Conservation (phyloP, 2,113 vertebrate species). For the Cepphus grylle region DNA sequence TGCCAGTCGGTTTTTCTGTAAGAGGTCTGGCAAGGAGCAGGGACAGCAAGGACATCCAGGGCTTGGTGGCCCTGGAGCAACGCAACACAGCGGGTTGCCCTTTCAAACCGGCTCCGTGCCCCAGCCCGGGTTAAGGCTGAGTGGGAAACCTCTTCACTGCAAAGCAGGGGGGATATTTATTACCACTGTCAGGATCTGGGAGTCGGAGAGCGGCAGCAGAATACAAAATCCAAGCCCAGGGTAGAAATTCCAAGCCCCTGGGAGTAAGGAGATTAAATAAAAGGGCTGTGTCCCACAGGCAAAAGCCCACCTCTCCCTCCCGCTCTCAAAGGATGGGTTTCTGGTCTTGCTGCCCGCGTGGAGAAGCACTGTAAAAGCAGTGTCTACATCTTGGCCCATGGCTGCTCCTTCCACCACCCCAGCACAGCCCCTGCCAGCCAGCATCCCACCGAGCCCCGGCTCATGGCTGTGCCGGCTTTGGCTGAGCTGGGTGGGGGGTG, state of each 20-base stretch:
- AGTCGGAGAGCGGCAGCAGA: neutral
- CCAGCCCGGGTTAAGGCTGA: neutral
- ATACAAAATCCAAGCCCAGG: neutral
- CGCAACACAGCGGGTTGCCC: neutral
- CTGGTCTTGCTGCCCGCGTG: neutral
- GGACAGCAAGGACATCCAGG: neutral
- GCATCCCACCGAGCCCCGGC: neutral
- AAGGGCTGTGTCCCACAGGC: neutral
- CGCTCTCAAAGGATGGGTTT: neutral
- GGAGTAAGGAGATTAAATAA: neutral
- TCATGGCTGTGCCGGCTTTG: neutral
- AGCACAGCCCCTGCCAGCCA: neutral
- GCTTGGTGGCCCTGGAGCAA: neutral
- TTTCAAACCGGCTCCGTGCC: neutral
- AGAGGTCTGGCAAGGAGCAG: neutral
- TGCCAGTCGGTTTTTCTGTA: neutral
- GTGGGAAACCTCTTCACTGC: neutral
- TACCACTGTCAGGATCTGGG: neutral
- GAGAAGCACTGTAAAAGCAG: neutral
- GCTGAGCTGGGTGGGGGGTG: neutral
- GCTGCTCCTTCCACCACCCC: neutral
- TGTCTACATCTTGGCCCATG: rapidly evolving
- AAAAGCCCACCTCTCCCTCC: neutral
- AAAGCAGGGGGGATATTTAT: neutral
- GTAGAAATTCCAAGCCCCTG: neutral